Base-by-base conservation (phyloP, 2,113 vertebrate species). In the Platycercus adscitus region DNA sequence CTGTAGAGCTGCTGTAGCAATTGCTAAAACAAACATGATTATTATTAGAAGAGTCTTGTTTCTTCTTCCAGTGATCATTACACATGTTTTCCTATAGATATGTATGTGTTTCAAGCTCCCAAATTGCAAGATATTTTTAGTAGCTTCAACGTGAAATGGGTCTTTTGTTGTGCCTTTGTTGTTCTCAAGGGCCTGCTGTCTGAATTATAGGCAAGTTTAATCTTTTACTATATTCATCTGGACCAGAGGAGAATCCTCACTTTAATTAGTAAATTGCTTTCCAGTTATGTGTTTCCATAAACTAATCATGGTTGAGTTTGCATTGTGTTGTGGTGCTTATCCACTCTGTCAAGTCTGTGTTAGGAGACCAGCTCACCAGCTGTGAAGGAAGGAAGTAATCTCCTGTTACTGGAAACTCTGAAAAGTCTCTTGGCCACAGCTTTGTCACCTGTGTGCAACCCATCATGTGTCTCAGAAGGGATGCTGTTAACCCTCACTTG, bases 181-280 rank as follows among this genome's bases (percentile, higher is more conserved):
- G 37, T 83, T 92, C 65, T 84, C 9, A 39, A 71, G 23, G 35
- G 31, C 33, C 28, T 91, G 46, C 39, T 83, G 24, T 69, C 65
- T 84, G 81, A 72, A 31, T 72, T 86, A 56, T 1, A 84, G 49
- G 44, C 43, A 68, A 81, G 55, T 73, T 78, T 35, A 81, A 35
- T 76, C 75, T 93, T 94, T 95, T 77, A 46, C 70, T 95, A 2
- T 76, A 21, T 92, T 86, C 49, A 76, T 7, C 52, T 91, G 66
- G 91, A 81, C 56, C 89, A 61, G 44, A 44, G 33, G 61, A 52
- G 73, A 94, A 87, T 87, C 65, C 44, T 72, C 71, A 49, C 47
- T 91, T 93, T 87, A 93, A 91, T 97, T 95, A 81, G 69, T 33
- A 84, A 84, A 92, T 93, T 89, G 28, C 24, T 75, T 84, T 95